These are phyloP conservation scores for Cotesia chilonis DNA, from an alignment of 1,140 invertebrate species.

Conservation along the genomic window DNA sequence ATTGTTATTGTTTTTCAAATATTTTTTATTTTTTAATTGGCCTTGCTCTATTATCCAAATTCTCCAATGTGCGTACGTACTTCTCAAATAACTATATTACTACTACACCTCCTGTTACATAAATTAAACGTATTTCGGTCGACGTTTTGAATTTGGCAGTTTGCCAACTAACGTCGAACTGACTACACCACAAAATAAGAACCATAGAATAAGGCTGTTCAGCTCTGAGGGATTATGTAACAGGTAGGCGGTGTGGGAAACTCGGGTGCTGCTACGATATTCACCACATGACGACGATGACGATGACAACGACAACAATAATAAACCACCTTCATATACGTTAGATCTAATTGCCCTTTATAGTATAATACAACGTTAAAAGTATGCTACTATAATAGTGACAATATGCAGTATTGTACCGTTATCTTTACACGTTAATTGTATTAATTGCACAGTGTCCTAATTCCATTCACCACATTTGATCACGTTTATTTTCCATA, in stretches of 20 bases:
- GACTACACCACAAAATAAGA: conserved; percentile 58
- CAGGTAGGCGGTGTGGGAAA: conserved; percentile 44
- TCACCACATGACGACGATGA: conserved; percentile 35
- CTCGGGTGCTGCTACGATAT: conserved; percentile 12
- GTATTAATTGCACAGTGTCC: conserved; percentile 29
- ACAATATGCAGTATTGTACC: conserved; percentile 23
- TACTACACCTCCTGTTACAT: conserved; percentile 53
- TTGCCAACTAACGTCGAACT: conserved; percentile 57
- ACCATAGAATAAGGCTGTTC: conserved; percentile 52
- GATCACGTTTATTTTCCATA: too few relatives aligned
- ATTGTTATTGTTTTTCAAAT: conserved; percentile 3
- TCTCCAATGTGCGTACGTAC: conserved; percentile 29
- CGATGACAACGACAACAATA: conserved; percentile 32
- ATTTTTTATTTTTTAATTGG: conserved; percentile 7
- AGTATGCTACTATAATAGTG: not conserved
- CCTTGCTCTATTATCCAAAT: conserved; percentile 25
- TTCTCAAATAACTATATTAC: conserved; percentile 31
- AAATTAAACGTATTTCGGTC: conserved; percentile 61
- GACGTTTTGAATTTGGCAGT: conserved; percentile 56
- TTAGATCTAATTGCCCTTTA: conserved; percentile 23
- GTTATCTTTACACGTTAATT: conserved; percentile 31
- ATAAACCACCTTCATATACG: conserved; percentile 22
- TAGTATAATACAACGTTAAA: not conserved
- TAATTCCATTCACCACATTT: not conserved
- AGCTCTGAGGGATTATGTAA: conserved; percentile 55